phyloP scores from a whole-genome alignment of 37 sponge, comb jelly and placozoan species.

The Beroe forskalii region DNA sequence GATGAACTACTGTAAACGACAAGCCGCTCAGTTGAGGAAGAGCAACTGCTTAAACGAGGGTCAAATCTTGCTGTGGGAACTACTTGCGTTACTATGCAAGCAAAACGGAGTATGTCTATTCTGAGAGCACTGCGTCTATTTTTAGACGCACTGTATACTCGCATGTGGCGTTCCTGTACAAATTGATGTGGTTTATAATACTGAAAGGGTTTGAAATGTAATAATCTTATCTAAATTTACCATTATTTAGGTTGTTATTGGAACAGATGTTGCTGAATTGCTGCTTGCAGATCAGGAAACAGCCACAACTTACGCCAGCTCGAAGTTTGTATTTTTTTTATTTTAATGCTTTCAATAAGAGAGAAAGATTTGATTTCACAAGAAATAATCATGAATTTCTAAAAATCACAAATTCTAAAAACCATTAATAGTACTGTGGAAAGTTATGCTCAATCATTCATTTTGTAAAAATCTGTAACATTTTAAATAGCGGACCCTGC shows the following conservation, averaged over 20 bases:
- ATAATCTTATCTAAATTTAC: no score
- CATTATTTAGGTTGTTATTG: constrained; percentile 51
- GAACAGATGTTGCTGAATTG: constrained; percentile 43
- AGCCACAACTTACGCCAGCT: constrained; percentile 1
- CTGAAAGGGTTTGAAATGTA: no score
- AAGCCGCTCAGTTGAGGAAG: constrained; percentile 24
- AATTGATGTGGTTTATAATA: no score
- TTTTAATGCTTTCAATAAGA: no score
- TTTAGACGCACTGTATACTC: background rate
- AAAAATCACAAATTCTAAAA: no score
- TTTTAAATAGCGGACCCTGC: no score
- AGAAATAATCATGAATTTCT: no score
- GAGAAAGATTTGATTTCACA: no score
- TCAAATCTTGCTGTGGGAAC: constrained; percentile 29
- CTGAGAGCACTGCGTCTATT: background rate
- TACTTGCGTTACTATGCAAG: constrained; percentile 22
- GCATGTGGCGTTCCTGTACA: background rate
- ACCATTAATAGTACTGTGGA: no score
- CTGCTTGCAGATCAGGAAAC: constrained; percentile 26
- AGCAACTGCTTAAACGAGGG: background rate
- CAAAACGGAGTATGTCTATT: constrained; percentile 65
- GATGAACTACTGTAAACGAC: constrained; percentile 59
- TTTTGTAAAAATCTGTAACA: no score
- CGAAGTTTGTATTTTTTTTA: constrained; percentile 7
- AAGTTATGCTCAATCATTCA: no score